Conservation (phyloP, 2,113 vertebrate species). For the Anhinga anhinga region DNA sequence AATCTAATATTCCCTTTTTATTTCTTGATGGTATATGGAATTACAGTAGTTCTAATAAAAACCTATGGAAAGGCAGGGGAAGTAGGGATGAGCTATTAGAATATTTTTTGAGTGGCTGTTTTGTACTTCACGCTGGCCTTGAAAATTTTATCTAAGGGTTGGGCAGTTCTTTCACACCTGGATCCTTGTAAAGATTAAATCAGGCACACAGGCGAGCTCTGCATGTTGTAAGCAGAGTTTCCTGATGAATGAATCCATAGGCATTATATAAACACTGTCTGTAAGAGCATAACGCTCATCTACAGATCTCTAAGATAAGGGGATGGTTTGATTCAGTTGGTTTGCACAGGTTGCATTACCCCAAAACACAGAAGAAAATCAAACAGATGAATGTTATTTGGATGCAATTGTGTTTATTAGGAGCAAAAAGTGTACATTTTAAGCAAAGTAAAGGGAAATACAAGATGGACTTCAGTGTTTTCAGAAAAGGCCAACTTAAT, state of each 20-base stretch:
- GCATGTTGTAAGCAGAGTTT: not conserved
- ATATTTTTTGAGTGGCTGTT: not conserved
- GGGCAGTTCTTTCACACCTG: not conserved
- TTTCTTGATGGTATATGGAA: not conserved
- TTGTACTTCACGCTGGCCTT: not conserved
- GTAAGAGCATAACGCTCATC: not conserved
- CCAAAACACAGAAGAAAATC: not conserved
- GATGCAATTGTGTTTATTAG: slow-evolving; percentile 4
- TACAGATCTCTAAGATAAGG: not conserved
- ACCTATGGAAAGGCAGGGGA: not conserved
- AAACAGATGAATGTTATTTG: not conserved
- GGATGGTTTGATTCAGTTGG: accelerated
- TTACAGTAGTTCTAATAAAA: not conserved
- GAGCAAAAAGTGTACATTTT: not conserved
- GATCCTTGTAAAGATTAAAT: not conserved
- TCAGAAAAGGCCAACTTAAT: not conserved
- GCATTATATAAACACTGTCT: not conserved
- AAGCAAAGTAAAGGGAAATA: not conserved
- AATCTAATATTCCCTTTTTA: not conserved
- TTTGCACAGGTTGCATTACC: not conserved
- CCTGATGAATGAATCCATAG: not conserved
- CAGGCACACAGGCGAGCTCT: not conserved
- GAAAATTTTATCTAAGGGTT: not conserved
- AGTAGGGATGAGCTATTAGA: not conserved
- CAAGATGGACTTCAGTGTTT: too few species aligned